phyloP scores from a whole-genome alignment of 2,888 invertebrate genomes.

The Proisotoma minuta region DNA sequence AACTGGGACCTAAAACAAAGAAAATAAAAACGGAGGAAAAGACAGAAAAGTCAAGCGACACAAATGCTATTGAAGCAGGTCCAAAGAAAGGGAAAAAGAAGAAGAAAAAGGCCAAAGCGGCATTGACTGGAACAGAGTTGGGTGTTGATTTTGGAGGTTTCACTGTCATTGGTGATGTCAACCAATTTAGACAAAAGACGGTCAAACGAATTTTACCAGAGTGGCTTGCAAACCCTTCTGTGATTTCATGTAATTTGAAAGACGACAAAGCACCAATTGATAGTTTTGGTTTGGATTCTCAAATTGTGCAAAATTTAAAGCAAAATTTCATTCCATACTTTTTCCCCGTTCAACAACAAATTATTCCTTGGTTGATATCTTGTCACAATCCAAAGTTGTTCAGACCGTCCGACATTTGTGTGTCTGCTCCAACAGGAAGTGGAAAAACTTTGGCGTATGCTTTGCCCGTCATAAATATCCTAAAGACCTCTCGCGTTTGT shows the following conservation, averaged over 20 bases:
- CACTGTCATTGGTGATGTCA: constrained; percentile 64
- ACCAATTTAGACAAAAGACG: constrained; percentile 51
- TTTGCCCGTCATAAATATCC: constrained; percentile 54
- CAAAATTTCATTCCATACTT: constrained; percentile 67
- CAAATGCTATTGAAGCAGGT: constrained; percentile 52
- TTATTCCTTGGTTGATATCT: constrained; percentile 70
- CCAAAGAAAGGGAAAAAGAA: constrained; percentile 48
- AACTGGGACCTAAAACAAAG: background rate
- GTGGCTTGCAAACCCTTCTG: constrained; percentile 77
- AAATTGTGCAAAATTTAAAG: constrained; percentile 61
- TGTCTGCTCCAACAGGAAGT: constrained; percentile 55
- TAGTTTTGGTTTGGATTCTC: constrained; percentile 61
- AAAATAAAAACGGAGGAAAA: constrained; percentile 1
- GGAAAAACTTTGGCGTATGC: constrained; percentile 60
- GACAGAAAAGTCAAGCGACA: too few species aligned
- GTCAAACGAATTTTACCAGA: constrained; percentile 74
- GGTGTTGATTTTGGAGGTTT: constrained; percentile 53
- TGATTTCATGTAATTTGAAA: constrained; percentile 69
- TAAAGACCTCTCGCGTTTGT: constrained; percentile 30
- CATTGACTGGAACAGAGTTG: constrained; percentile 23
- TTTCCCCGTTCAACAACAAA: constrained; percentile 78
- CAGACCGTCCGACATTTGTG: constrained; percentile 84
- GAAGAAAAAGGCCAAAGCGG: constrained; percentile 34
- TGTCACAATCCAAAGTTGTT: constrained; percentile 58
- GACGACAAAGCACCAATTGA: constrained; percentile 56